Conservation (phyloP, 2,113 vertebrate species). For the Syngnathus floridae region DNA sequence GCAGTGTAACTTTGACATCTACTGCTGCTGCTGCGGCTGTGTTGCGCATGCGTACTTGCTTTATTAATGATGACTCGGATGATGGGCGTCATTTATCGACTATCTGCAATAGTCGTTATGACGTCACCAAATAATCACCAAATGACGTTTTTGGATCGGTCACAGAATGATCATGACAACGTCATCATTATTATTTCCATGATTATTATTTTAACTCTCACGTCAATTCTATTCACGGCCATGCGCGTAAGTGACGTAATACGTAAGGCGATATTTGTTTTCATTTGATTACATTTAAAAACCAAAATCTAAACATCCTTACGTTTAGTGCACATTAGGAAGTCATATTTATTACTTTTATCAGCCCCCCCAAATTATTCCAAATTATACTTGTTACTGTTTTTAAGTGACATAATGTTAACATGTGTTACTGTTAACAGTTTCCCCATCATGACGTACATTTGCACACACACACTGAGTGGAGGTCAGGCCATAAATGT, state of each 20-base stretch:
- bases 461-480: background rate
- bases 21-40: background rate
- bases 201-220: background rate
- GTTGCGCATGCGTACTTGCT: conserved; percentile 3
- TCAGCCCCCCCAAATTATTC: background rate
- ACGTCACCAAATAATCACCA: background rate
- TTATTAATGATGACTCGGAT: conserved; percentile 11
- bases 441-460: conserved; percentile 22
- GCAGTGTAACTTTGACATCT: background rate
- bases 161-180: background rate
- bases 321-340: no score
- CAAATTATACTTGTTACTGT: background rate
- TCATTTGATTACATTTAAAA: background rate
- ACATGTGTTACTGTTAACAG: background rate
- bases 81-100: conserved; percentile 43
- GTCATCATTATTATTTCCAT: background rate
- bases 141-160: background rate
- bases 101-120: background rate
- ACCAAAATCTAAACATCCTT: no score
- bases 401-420: background rate
- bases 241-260: background rate
- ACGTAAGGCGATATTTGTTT: background rate
- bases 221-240: no score
- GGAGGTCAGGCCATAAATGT: conserved; percentile 81
- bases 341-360: no score